Base-by-base conservation (phyloP, 1,140 invertebrate genomes). In the Drosophila sechellia region DNA sequence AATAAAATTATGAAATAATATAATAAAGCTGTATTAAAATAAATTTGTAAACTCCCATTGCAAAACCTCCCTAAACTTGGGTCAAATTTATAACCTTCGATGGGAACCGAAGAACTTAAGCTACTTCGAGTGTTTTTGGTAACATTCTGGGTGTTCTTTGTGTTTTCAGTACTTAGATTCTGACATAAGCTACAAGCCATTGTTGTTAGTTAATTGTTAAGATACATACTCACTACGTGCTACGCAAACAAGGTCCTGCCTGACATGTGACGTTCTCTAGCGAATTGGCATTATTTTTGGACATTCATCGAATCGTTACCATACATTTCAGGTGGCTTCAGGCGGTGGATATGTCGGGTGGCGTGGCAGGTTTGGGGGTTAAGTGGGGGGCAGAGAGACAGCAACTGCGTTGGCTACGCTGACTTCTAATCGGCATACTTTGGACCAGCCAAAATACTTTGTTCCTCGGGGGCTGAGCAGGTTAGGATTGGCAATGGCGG, bases 371-470 rank as follows among this genome's bases (percentile, higher is more conserved):
- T 65, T 65, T 59, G 58, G 52, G 69, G 53, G 42, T 50, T 59
- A 35, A 55, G 56, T 65, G 55, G 53, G 63, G 69, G 20, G 35
- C 27, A 59, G 59, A 39, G 20, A 31, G 57, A 37, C 27, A 56
- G 31, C 45, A 37, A 31, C 40, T 43, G 49, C 43, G 39, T 55
- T 25, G 13, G 45, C 20, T 27, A 55, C 31, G 54, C 39, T 64
- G 59, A 59, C 59, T 76, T 50, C 55, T 79, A 50, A 40, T 80
- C 46, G 53, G 43, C 34, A 55, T 70, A 91, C 68, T 81, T 91
- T 91, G 90, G 90, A 86, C 90, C 90, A 91, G 90, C 90, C 90
- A 91, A 90, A 90, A 89, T 91, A 79, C 68, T 53, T 69, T 49
- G 27, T 49, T 57, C 20, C 42, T 40, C 15, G 20, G 13, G 63